phyloP scores from a whole-genome alignment of 2,113 vertebrate genomes.

The Psilopogon haemacephalus region DNA sequence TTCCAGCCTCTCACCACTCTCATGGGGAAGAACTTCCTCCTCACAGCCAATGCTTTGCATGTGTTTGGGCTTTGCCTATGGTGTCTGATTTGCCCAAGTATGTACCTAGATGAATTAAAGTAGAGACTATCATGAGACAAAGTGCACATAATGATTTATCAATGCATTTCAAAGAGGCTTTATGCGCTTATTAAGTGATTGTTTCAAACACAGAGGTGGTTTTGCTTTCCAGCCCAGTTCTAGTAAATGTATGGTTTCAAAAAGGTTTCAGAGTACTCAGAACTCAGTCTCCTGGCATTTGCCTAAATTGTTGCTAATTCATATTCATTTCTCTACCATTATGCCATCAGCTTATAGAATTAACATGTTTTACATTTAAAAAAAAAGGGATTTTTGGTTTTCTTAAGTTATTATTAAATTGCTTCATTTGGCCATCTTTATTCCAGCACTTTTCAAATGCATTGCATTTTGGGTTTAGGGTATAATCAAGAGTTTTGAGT shows the following conservation, averaged over 20 bases:
- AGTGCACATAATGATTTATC: not conserved
- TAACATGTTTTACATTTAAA: not conserved
- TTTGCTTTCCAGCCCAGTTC: not conserved
- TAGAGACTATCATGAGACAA: not conserved
- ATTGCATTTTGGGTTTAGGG: not conserved
- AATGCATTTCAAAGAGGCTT: not conserved
- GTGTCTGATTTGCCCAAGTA: not conserved
- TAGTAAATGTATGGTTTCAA: not conserved
- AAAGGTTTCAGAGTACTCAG: not conserved
- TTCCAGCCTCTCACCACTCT: too few species aligned
- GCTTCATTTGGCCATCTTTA: not conserved
- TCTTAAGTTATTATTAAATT: not conserved
- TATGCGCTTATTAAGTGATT: not conserved
- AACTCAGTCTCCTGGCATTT: not conserved
- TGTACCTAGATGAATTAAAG: not conserved
- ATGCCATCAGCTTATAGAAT: not conserved
- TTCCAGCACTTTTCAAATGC: not conserved
- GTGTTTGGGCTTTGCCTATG: not conserved
- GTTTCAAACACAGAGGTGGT: not conserved
- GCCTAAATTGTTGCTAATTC: not conserved
- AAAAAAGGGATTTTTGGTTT: not conserved
- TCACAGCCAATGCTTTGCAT: too few species aligned
- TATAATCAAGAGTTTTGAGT: not conserved
- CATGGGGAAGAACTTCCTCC: too few species aligned
- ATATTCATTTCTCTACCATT: not conserved